These are phyloP conservation scores for Menidia beryllina DNA, from an alignment of 2,113 vertebrate genomes.

Conservation along the genomic window DNA sequence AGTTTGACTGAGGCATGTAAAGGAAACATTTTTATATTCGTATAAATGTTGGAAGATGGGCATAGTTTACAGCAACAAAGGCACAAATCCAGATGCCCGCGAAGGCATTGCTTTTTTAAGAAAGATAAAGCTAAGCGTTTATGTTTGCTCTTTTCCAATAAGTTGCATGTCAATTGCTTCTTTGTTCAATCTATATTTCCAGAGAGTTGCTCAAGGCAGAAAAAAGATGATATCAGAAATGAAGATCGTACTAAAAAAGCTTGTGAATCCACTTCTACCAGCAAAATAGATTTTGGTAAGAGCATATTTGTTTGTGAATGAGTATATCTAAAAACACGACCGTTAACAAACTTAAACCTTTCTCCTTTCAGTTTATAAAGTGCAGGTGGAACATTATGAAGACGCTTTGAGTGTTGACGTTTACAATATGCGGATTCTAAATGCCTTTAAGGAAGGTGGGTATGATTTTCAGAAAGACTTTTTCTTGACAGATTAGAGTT, in stretches of 20 bases:
- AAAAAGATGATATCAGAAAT: background rate
- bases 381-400: slow-evolving; percentile 9
- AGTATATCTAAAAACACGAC: background rate
- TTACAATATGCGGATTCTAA: slow-evolving; percentile 53
- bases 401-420: slow-evolving; percentile 36
- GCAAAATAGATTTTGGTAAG: slow-evolving; percentile 74
- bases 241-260: slow-evolving; percentile 55
- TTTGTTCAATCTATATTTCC: background rate
- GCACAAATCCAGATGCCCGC: too few relatives aligned
- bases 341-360: background rate
- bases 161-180: too few relatives aligned
- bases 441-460: slow-evolving; percentile 72
- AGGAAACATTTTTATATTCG: too few relatives aligned
- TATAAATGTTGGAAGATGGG: too few relatives aligned
- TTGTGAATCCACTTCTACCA: slow-evolving; percentile 76
- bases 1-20: too few relatives aligned
- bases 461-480: background rate
- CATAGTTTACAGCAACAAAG: too few relatives aligned
- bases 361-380: slow-evolving; percentile 71
- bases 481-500: background rate
- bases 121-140: too few relatives aligned
- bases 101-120: too few relatives aligned
- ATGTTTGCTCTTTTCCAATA: too few relatives aligned
- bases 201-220: slow-evolving; percentile 87
- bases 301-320: background rate